A percentile compares a stretch with the other conserved stretches of the same genome.
phyloP scores from a whole-genome alignment of 2,797 vertebrate species.

The Setipinna tenuifilis region DNA sequence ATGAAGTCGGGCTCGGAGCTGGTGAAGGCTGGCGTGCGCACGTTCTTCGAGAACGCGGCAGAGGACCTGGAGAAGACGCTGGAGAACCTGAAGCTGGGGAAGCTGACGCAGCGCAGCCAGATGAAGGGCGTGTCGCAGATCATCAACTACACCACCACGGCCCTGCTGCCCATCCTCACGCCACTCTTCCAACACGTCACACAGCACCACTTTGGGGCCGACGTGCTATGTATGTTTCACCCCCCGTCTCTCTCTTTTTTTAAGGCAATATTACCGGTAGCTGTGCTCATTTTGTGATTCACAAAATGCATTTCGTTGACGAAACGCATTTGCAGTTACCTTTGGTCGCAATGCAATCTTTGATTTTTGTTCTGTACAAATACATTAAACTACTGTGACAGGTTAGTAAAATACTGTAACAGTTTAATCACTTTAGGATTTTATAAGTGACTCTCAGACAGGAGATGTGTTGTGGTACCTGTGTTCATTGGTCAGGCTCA shows the following conservation, averaged over 20 bases:
- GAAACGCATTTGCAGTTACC: too few relatives aligned
- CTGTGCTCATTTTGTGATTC: too few relatives aligned
- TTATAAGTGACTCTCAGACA: neutral
- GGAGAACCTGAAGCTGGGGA: slow-evolving; percentile 97
- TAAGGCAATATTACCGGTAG: neutral
- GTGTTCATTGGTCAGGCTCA: neutral
- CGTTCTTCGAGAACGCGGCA: slow-evolving; percentile 94
- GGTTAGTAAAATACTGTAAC: neutral
- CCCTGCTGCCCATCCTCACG: slow-evolving; percentile 90
- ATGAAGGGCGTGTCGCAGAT: slow-evolving; percentile 95
- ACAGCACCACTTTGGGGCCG: slow-evolving; percentile 85
- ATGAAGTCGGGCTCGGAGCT: slow-evolving; percentile 98
- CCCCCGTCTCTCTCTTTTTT: neutral
- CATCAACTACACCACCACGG: slow-evolving; percentile 93
- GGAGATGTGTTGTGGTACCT: too few relatives aligned
- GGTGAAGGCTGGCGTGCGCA: slow-evolving; percentile 89
- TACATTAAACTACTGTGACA: neutral
- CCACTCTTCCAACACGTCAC: slow-evolving; percentile 93
- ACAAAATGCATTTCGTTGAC: too few relatives aligned
- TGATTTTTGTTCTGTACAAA: neutral
- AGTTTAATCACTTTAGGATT: too few relatives aligned
- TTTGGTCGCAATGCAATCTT: neutral
- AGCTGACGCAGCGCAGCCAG: slow-evolving; percentile 94
- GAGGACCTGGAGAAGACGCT: slow-evolving; percentile 94
- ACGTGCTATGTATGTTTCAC: slow-evolving; percentile 81